Evolutionary conservation across 2,888 invertebrate species (phyloP), one percentile per base, ranked within the genome.

Genomic region (Cantharis flavilabris): DNA sequence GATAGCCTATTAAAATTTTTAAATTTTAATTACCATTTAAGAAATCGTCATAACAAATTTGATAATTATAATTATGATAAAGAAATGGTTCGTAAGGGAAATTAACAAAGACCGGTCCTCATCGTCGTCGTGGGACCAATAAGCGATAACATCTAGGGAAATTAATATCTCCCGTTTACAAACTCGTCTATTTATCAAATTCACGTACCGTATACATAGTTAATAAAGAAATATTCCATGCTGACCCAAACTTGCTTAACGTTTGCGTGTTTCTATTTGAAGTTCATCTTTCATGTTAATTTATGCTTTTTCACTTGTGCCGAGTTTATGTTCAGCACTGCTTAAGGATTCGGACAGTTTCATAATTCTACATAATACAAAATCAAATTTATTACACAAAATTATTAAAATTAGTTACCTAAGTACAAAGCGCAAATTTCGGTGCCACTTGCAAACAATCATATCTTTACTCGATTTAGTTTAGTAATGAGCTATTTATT

Each of bases 41-140:
- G 49, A 49, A 49, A 49, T 49, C 49, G n/a, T 49, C 49, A 49
- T 49, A 49, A 49, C n/a, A 13, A 49, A 49, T 49, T 49, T 49
- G 49, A 49, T 49, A 49, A 49, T 49, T 49, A 49, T 49, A 83
- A 83, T 84, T 84, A 83, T 80, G 81, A 82, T 80, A 80, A 82
- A 83, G 83, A 81, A 82, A 84, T 81, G 79, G 81, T 83, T 83
- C 83, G 83, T 83, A 81, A 80, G 83, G 83, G 81, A 84, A 83
- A 83, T 84, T 83, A 84, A 82, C 80, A 83, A 83, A 80, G 79
- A 77, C 80, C 76, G 79, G 78, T 76, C 79, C 80, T 79, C 79
- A 81, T 82, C 78, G 79, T 62, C 74, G 83, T 76, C 82, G 16
- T 26, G 83, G 80, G 84, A 78, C 72, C 70, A 73, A 78, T 82